A percentile compares a stretch with the other conserved stretches of the same genome.
Evolutionary conservation across 2,797 vertebrate genomes (phyloP).

Genomic region (Perodicticus potto): DNA sequence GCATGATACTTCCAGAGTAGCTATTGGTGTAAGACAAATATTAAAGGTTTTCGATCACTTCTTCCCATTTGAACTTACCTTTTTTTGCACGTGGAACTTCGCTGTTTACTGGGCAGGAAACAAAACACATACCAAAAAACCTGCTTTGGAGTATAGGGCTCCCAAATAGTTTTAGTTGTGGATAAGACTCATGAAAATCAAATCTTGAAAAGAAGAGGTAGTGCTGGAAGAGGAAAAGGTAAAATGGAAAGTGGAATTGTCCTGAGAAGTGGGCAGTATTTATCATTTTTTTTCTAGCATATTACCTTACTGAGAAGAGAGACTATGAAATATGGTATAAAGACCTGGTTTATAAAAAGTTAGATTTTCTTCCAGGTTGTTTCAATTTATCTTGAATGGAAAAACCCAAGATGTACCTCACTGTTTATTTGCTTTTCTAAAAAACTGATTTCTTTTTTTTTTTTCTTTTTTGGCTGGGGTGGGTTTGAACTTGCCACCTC

Average conservation of each 20-base stretch:
- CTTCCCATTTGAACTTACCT: background rate
- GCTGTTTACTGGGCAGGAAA: background rate
- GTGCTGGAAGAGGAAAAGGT: background rate
- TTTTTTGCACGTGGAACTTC: background rate
- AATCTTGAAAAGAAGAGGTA: background rate
- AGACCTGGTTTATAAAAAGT: background rate
- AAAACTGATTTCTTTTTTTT: background rate
- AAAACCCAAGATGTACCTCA: background rate
- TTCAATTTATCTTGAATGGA: background rate
- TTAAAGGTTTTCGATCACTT: background rate
- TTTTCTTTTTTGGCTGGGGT: no score
- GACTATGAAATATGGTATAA: no score
- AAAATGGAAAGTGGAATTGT: no score
- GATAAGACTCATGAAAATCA: background rate
- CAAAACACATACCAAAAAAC: background rate
- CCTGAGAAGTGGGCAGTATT: background rate
- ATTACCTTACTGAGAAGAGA: background rate
- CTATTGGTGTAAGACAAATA: no score
- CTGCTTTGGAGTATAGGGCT: background rate
- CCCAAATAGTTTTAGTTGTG: background rate
- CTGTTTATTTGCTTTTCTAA: background rate
- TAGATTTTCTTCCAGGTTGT: background rate
- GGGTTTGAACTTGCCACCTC: no score
- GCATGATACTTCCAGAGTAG: background rate
- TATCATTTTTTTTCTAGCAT: no score